These are phyloP conservation scores for Calidris pugnax DNA, from an alignment of 2,113 vertebrate genomes.

Conservation along the genomic window DNA sequence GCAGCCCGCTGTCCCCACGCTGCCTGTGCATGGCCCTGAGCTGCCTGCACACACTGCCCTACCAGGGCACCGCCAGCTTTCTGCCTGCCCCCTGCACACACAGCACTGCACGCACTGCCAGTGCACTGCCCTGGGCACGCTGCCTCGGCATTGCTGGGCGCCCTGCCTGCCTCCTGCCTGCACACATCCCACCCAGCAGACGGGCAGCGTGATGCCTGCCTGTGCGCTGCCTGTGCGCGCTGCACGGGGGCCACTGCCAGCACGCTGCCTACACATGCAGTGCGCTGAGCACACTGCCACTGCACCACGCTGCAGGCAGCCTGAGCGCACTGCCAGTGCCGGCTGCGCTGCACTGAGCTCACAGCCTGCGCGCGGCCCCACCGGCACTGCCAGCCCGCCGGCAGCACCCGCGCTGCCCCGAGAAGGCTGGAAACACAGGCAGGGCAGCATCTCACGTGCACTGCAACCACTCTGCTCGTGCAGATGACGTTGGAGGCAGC, in stretches of 20 bases:
- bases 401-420: rapidly evolving
- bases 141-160: neutral
- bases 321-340: neutral
- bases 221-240: neutral
- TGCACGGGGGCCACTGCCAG: neutral
- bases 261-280: neutral
- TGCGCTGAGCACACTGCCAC: neutral
- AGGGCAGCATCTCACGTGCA: rapidly evolving
- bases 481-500: neutral
- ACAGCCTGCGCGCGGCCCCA: rapidly evolving
- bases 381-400: rapidly evolving
- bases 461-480: rapidly evolving
- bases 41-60: neutral
- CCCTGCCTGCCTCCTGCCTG: neutral
- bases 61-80: neutral
- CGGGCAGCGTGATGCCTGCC: neutral
- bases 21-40: neutral
- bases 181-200: neutral
- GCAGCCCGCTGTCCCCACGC: neutral
- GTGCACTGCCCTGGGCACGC: rapidly evolving
- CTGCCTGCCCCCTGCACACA: neutral
- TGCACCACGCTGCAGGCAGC: neutral
- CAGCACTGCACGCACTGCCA: neutral
- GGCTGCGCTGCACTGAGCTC: neutral
- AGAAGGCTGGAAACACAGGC: rapidly evolving